These are phyloP conservation scores for Eristalis tenax DNA, from an alignment of 2,888 invertebrate genomes.

Conservation along the genomic window DNA sequence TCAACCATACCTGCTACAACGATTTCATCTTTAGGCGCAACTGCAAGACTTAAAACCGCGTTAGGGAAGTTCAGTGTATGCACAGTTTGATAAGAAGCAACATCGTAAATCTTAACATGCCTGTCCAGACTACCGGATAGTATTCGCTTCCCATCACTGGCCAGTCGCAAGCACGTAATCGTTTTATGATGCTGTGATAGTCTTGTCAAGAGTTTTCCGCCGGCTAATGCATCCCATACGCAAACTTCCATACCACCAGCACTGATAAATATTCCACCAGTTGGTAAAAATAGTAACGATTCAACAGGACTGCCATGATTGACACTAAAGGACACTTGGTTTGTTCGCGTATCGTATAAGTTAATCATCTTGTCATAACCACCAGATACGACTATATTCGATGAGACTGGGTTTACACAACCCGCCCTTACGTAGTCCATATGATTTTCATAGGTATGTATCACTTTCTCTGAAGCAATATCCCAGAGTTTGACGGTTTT, in stretches of 20 bases:
- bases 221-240: slow-evolving; percentile 96
- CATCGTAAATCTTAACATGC: slow-evolving; percentile 96
- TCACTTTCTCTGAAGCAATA: slow-evolving; percentile 89
- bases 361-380: slow-evolving; percentile 94
- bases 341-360: slow-evolving; percentile 92
- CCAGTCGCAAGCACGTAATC: slow-evolving; percentile 92
- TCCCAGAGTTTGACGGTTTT: slow-evolving; percentile 95
- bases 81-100: slow-evolving; percentile 91
- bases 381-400: slow-evolving; percentile 90
- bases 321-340: slow-evolving; percentile 86
- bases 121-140: slow-evolving; percentile 95
- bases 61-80: slow-evolving; percentile 95
- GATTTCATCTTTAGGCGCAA: slow-evolving; percentile 89
- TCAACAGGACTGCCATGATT: slow-evolving; percentile 96
- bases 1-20: slow-evolving; percentile 96
- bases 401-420: slow-evolving; percentile 88
- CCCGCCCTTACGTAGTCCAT: slow-evolving; percentile 93
- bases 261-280: slow-evolving; percentile 94
- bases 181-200: slow-evolving; percentile 98
- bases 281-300: slow-evolving; percentile 92
- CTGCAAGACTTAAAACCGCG: slow-evolving; percentile 92
- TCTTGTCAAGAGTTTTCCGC: slow-evolving; percentile 91
- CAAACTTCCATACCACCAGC: slow-evolving; percentile 95
- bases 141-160: slow-evolving; percentile 90
- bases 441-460: slow-evolving; percentile 86